Conservation (phyloP, 2,113 vertebrate species). For the Prunella fulvescens region DNA sequence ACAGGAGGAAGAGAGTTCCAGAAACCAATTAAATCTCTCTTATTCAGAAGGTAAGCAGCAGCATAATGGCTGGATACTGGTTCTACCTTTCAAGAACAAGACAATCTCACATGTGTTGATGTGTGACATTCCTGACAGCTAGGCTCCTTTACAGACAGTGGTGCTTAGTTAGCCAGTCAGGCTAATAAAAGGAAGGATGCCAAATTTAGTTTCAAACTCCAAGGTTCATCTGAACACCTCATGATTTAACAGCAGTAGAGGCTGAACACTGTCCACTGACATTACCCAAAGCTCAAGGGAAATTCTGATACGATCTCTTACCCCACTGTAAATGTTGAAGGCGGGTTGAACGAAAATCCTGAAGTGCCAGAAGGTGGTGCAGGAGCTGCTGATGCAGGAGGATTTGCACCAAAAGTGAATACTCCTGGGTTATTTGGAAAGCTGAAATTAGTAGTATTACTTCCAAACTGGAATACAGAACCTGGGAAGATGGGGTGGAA, state of each 20-base stretch:
- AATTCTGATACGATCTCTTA: conserved; percentile 59
- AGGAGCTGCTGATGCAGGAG: conserved; percentile 67
- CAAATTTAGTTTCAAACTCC: not conserved
- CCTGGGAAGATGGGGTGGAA: conserved; percentile 48
- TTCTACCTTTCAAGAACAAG: not conserved
- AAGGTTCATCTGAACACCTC: not conserved
- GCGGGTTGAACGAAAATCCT: conserved; percentile 79
- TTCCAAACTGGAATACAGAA: conserved; percentile 87
- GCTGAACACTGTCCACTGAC: not conserved
- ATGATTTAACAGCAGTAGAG: not conserved
- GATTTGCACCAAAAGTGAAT: conserved; percentile 84
- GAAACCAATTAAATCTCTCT: conserved; percentile 2
- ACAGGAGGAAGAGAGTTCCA: conserved; percentile 8
- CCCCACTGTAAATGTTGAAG: conserved; percentile 83
- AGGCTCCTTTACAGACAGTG: not conserved
- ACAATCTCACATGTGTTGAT: not conserved
- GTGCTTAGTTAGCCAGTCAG: not conserved
- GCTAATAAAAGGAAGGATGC: not conserved
- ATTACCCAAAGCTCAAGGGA: not conserved
- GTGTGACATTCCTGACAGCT: not conserved
- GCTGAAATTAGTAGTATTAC: conserved; percentile 77
- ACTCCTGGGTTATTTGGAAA: conserved; percentile 73
- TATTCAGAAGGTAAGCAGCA: not conserved
- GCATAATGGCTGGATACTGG: not conserved
- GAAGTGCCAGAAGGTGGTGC: conserved; percentile 73